Evolutionary conservation across 2,797 vertebrate species (phyloP).

Genomic region (Loriculus beryllinus): DNA sequence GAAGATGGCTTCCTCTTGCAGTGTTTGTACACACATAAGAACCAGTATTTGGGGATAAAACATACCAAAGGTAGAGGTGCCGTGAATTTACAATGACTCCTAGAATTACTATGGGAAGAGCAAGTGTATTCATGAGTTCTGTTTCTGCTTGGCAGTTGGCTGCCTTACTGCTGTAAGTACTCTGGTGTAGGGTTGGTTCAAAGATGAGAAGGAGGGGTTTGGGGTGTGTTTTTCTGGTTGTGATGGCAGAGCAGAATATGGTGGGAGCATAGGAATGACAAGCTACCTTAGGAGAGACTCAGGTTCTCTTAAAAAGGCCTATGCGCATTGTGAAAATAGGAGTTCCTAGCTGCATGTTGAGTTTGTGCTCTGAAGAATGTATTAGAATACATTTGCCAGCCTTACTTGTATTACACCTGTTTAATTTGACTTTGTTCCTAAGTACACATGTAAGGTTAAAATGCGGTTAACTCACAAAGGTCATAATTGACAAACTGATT

Average conservation of each 20-base stretch:
- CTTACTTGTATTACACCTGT: not conserved
- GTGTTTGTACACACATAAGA: not conserved
- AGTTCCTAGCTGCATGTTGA: not conserved
- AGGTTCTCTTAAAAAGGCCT: not conserved
- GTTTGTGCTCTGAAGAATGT: not conserved
- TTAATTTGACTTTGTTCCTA: slow-evolving; percentile 33
- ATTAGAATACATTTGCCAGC: not conserved
- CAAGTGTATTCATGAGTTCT: not conserved
- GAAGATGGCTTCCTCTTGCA: not conserved
- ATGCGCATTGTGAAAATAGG: not conserved
- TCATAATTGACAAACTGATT: not conserved
- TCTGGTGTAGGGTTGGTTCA: not conserved
- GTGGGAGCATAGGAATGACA: not conserved
- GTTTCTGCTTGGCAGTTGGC: not conserved
- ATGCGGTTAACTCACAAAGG: not conserved
- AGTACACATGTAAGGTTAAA: slow-evolving; percentile 20
- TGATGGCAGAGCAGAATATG: not conserved
- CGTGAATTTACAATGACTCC: not conserved
- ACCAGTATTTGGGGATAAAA: not conserved
- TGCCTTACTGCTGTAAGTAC: not conserved
- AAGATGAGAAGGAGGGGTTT: not conserved
- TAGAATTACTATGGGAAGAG: not conserved
- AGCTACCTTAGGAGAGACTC: not conserved
- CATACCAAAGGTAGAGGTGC: not conserved
- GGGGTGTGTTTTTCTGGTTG: not conserved